A percentile compares a stretch with the other conserved stretches of the same genome.
phyloP scores from a whole-genome alignment of 2,797 vertebrate species.

The Avahi laniger region DNA sequence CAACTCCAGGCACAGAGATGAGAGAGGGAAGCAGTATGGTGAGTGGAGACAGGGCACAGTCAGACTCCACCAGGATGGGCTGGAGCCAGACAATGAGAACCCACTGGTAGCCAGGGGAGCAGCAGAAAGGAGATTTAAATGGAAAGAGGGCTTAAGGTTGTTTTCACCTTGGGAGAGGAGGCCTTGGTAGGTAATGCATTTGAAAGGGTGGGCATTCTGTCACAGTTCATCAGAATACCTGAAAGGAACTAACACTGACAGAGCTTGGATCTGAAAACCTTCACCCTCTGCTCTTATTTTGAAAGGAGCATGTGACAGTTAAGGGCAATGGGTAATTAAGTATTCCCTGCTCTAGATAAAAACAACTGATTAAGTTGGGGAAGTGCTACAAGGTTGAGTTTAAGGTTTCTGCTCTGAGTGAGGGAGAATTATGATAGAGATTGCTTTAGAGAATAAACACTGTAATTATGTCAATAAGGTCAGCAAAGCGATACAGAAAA shows the following conservation, averaged over 20 bases:
- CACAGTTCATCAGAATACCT: constrained; percentile 17
- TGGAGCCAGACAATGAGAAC: background rate
- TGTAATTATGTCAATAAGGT: background rate
- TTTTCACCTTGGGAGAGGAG: background rate
- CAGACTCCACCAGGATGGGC: background rate
- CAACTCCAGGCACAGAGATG: background rate
- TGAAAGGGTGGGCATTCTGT: background rate
- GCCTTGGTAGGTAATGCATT: background rate
- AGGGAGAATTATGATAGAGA: background rate
- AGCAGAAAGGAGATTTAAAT: background rate
- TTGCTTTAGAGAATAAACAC: background rate
- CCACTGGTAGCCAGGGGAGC: background rate
- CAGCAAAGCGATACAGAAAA: background rate
- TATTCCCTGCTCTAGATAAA: background rate
- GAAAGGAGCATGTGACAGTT: background rate
- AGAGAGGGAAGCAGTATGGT: background rate
- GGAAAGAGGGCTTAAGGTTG: background rate
- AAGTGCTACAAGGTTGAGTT: background rate
- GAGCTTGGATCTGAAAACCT: background rate
- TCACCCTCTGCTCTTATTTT: background rate
- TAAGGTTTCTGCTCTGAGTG: background rate
- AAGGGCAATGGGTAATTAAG: background rate
- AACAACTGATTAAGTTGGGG: background rate
- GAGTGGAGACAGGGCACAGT: background rate
- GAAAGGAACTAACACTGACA: constrained; percentile 6